Percentiles rank a stretch among this genome's conserved stretches.
phyloP scores from a whole-genome alignment of 2,888 invertebrate genomes.

The Nephrotoma flavescens region DNA sequence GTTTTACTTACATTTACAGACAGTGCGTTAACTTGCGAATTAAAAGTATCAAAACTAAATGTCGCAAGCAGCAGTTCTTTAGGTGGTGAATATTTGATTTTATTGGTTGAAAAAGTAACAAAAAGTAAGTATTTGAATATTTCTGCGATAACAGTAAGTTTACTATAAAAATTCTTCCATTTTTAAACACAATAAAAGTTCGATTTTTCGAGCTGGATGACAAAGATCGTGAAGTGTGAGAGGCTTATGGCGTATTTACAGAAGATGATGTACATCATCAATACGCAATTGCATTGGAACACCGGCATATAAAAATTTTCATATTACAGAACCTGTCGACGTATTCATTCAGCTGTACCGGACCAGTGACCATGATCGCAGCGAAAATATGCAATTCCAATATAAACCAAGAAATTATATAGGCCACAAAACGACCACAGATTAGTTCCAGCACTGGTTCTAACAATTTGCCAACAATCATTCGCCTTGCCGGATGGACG shows the following conservation, averaged over 20 bases:
- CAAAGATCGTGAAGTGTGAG: constrained; percentile 55
- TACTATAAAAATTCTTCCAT: constrained; percentile 14
- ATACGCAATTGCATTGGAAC: constrained; percentile 75
- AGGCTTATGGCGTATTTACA: constrained; percentile 49
- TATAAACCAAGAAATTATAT: constrained; percentile 44
- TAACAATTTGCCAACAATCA: constrained; percentile 7
- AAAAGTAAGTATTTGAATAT: constrained; percentile 47
- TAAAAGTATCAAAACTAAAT: constrained; percentile 67
- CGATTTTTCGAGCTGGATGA: constrained; percentile 63
- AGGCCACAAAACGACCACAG: constrained; percentile 26
- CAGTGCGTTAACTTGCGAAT: constrained; percentile 68
- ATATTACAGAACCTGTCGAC: constrained; percentile 43
- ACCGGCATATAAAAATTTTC: constrained; percentile 53
- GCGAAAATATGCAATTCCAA: constrained; percentile 49
- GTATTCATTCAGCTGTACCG: constrained; percentile 65
- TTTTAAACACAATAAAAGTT: constrained; percentile 69
- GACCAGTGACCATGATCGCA: constrained; percentile 52
- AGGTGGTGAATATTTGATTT: constrained; percentile 63
- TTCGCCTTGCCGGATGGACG: not conserved
- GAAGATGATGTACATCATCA: constrained; percentile 84
- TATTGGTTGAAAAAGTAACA: constrained; percentile 74
- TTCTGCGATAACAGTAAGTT: no score
- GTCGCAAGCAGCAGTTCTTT: constrained; percentile 48
- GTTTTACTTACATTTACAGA: constrained; percentile 36
- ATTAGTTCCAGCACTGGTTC: constrained; percentile 2